These are phyloP conservation scores for Mesodorylaimus sp. DNA, from an alignment of 2,888 invertebrate genomes.

Conservation along the genomic window DNA sequence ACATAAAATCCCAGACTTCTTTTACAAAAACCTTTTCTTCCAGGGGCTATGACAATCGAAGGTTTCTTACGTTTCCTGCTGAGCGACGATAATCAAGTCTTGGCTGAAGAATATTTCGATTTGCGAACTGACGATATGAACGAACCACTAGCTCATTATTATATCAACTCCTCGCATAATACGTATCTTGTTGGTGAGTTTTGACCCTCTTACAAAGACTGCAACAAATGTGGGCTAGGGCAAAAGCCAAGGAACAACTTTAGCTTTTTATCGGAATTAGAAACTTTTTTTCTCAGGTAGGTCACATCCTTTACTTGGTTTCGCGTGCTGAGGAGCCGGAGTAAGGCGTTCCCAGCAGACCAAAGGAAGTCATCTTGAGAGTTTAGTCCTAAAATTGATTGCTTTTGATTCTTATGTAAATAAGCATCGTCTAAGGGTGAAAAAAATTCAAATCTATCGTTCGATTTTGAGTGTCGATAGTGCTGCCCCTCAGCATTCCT, in stretches of 20 bases:
- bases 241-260: too few relatives aligned
- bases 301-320: too few relatives aligned
- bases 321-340: too few relatives aligned
- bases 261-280: not conserved
- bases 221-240: not conserved
- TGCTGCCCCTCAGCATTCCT: too few relatives aligned
- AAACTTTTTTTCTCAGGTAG: not conserved
- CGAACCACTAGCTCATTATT: conserved; percentile 82
- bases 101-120: conserved; percentile 62
- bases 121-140: conserved; percentile 60
- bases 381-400: too few relatives aligned
- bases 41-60: conserved; percentile 68
- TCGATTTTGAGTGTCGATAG: too few relatives aligned
- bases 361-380: too few relatives aligned
- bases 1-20: too few relatives aligned
- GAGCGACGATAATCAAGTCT: conserved; percentile 97
- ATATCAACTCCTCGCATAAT: conserved; percentile 78
- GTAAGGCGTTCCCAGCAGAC: too few relatives aligned
- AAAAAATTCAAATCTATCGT: too few relatives aligned
- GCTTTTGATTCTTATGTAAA: too few relatives aligned
- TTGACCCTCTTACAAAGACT: not conserved
- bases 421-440: too few relatives aligned
- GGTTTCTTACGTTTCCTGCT: conserved; percentile 90
- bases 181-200: conserved; percentile 64
- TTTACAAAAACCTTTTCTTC: not conserved